Evolutionary conservation across 2,797 vertebrate species (phyloP), one percentile per base, ranked within the genome.

Genomic region (Megaceryle alcyon): DNA sequence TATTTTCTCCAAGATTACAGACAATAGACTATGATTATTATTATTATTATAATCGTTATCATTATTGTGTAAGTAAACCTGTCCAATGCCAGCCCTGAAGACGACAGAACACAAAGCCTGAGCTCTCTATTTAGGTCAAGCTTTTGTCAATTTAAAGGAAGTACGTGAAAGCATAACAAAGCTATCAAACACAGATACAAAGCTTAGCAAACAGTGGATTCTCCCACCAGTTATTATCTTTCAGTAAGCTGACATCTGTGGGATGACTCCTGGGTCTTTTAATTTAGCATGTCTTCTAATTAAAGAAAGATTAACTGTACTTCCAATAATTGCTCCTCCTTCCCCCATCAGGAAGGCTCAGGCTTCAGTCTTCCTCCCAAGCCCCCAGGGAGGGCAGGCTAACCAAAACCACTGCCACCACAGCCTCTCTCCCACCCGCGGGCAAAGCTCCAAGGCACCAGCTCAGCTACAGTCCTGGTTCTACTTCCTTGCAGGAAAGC

Each of bases 271-370:
- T 84, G 83, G 76, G 91, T 59, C 72, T 96, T 96, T 95, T 96
- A 95, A 96, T 97, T 96, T 96, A 96, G 75, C 92, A 88, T 59
- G 64, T 87, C 85, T 96, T 86, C 91, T 96, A 95, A 97, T 97
- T 96, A 97, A 97, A 95, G 91, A 90, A 93, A 96, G 95, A 97
- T 95, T 96, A 96, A 93, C 90, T 66, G 46, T 94, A 89, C 60
- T 96, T 95, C 66, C 64, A 96, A 61, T 88, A 95, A 96, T 77
- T 90, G 82, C 19, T 93, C 33, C 83, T 94, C 85, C 92, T 94
- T 81, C 63, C 49, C 88, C 77, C 13, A 18, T 57, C 88, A 93
- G n/a, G 35, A 35, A 35, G 35, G 41, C 80, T 90, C 43, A 85
- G 33, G 41, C 70, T 81, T 81, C 29, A 59, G 37, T 43, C 56